Percentiles rank a stretch among this genome's conserved stretches.
Evolutionary conservation across 2,797 vertebrate species (phyloP).

Genomic region (Melanotaenia parkinsoni): DNA sequence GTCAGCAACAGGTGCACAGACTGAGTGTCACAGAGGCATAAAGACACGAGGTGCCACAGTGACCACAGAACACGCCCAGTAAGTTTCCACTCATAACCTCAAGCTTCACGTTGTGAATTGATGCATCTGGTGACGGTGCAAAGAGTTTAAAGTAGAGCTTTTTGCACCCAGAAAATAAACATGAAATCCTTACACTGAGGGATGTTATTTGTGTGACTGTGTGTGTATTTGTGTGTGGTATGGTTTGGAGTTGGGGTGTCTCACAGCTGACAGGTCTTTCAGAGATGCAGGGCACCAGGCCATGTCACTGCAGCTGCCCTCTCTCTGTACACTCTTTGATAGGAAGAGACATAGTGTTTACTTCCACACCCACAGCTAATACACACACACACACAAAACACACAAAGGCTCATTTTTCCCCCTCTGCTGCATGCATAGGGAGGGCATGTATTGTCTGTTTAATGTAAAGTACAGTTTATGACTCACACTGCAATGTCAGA

Average conservation of each 20-base stretch:
- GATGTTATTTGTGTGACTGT: constrained; percentile 22
- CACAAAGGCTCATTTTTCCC: constrained; percentile 62
- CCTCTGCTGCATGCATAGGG: constrained; percentile 28
- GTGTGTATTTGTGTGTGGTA: constrained; percentile 29
- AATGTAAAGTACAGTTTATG: constrained; percentile 11
- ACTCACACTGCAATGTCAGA: constrained; percentile 11
- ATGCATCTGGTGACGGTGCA: constrained; percentile 22
- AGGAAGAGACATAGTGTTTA: constrained; percentile 60
- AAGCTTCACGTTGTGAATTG: constrained; percentile 10
- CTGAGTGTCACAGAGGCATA: constrained; percentile 17
- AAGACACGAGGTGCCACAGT: constrained; percentile 28
- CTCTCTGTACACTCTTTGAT: constrained; percentile 82
- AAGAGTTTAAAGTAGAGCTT: constrained; percentile 9
- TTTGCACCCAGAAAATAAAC: constrained; percentile 24
- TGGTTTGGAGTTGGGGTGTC: constrained; percentile 46
- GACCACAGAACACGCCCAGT: constrained; percentile 32
- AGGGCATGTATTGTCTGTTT: constrained; percentile 35
- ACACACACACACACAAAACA: constrained; percentile 34
- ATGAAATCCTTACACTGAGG: constrained; percentile 13
- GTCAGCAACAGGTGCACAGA: constrained; percentile 38
- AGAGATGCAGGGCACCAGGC: constrained; percentile 73
- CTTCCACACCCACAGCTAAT: constrained; percentile 39
- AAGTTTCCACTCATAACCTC: constrained; percentile 4
- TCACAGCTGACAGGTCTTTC: constrained; percentile 79
- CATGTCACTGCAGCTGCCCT: constrained; percentile 84